phyloP scores from a whole-genome alignment of 2,113 vertebrate species.

The Puffinus mauretanicus region DNA sequence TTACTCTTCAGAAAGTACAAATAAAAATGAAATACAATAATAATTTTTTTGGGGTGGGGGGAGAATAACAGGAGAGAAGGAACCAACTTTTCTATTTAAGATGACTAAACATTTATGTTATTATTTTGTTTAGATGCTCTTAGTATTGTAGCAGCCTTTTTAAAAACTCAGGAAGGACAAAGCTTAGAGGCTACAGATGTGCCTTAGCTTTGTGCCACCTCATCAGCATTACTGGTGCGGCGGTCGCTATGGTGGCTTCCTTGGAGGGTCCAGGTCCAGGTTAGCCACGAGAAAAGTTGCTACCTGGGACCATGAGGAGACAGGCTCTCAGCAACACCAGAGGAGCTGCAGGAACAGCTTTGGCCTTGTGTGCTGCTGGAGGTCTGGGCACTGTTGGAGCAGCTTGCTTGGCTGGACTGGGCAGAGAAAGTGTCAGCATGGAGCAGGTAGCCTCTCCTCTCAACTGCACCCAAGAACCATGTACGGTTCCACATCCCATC shows the following conservation, averaged over 20 bases:
- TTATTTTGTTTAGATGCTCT: neutral
- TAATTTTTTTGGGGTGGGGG: neutral
- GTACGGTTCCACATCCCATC: neutral
- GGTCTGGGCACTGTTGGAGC: neutral
- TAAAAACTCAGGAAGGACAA: neutral
- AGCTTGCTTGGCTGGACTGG: neutral
- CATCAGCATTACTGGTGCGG: rapidly evolving
- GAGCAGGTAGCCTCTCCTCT: neutral
- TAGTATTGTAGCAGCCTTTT: neutral
- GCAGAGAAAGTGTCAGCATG: neutral
- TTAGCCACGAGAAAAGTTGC: neutral
- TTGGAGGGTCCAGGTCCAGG: neutral
- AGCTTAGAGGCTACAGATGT: neutral
- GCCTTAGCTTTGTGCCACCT: neutral
- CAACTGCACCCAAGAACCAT: neutral
- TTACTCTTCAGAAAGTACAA: constrained; percentile 43
- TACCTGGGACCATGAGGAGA: neutral
- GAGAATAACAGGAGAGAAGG: neutral
- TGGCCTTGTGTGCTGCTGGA: neutral
- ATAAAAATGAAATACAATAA: constrained; percentile 43
- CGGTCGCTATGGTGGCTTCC: neutral
- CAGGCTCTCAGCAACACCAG: neutral
- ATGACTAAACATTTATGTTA: neutral
- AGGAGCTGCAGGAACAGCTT: neutral
- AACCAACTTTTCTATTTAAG: neutral